Percentiles rank a stretch among this genome's conserved stretches.
Conservation (phyloP, 1,140 invertebrate genomes). For the Anthonomus grandis region DNA sequence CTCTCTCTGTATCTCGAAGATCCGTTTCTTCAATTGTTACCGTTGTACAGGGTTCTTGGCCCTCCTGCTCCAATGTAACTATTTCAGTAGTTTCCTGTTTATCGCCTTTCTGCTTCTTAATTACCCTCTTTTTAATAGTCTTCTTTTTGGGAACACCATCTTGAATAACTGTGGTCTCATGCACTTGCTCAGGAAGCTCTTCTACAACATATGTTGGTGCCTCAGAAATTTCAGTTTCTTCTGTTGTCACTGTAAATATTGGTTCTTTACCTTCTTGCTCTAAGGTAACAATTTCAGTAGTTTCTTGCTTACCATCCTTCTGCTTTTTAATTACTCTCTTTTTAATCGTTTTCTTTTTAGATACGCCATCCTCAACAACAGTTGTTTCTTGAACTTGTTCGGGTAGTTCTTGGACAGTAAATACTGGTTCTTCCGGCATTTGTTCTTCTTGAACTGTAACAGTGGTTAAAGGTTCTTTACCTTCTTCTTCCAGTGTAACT, state of each 20-base stretch:
- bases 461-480: constrained; percentile 40
- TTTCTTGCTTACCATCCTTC: constrained; percentile 39
- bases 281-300: constrained; percentile 40
- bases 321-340: constrained; percentile 47
- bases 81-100: constrained; percentile 27
- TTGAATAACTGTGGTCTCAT: constrained; percentile 29
- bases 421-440: constrained; percentile 19
- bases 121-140: constrained; percentile 42
- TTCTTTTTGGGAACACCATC: constrained; percentile 45
- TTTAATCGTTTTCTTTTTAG: constrained; percentile 45
- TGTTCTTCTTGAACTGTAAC: constrained; percentile 38
- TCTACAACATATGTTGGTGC: constrained; percentile 33
- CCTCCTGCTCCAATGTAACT: constrained; percentile 45
- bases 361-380: constrained; percentile 33
- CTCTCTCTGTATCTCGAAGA: too few relatives aligned
- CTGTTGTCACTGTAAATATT: constrained; percentile 42
- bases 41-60: constrained; percentile 46
- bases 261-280: constrained; percentile 46
- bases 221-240: constrained; percentile 33
- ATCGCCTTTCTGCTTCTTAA: constrained; percentile 40
- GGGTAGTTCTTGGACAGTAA: constrained; percentile 35
- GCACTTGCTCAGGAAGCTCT: constrained; percentile 39
- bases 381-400: constrained; percentile 37
- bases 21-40: constrained; percentile 38
- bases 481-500: constrained; percentile 41